phyloP scores from a whole-genome alignment of 1,140 invertebrate genomes.

The Oryctes rhinoceros region DNA sequence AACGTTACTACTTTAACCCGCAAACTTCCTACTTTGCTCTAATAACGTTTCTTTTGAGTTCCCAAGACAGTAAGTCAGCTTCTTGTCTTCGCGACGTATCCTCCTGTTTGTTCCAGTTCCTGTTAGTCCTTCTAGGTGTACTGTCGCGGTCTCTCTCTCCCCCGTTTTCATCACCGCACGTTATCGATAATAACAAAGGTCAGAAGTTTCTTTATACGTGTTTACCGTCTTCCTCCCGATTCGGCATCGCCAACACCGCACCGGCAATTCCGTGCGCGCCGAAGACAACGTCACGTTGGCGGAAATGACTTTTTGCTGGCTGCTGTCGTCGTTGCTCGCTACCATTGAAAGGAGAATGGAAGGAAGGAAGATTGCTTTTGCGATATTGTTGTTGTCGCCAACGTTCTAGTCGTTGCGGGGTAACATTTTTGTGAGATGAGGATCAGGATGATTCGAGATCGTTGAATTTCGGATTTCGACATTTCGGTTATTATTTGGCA shows the following conservation, averaged over 20 bases:
- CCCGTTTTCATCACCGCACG: background rate
- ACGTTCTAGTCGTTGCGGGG: background rate
- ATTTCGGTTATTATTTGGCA: no score
- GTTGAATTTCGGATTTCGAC: no score
- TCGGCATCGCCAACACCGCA: background rate
- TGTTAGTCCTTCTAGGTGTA: background rate
- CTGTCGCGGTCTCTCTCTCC: background rate
- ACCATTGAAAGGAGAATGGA: slow-evolving; percentile 3
- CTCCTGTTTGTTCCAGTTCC: background rate
- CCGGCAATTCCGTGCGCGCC: background rate
- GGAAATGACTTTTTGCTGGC: background rate
- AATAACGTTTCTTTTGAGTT: slow-evolving; percentile 2
- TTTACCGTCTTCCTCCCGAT: background rate
- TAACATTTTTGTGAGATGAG: background rate
- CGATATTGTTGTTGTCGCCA: background rate
- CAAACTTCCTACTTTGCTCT: background rate
- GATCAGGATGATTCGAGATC: background rate
- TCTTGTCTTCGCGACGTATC: background rate
- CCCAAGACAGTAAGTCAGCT: background rate
- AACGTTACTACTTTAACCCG: background rate
- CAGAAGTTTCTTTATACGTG: background rate
- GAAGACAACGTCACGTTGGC: background rate
- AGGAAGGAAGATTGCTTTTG: background rate
- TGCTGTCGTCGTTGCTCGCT: background rate
- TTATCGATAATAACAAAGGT: slow-evolving; percentile 4